A percentile compares a stretch with the other conserved stretches of the same genome.
Conservation (phyloP, 2,888 invertebrate genomes). For the Leuctra nigra region DNA sequence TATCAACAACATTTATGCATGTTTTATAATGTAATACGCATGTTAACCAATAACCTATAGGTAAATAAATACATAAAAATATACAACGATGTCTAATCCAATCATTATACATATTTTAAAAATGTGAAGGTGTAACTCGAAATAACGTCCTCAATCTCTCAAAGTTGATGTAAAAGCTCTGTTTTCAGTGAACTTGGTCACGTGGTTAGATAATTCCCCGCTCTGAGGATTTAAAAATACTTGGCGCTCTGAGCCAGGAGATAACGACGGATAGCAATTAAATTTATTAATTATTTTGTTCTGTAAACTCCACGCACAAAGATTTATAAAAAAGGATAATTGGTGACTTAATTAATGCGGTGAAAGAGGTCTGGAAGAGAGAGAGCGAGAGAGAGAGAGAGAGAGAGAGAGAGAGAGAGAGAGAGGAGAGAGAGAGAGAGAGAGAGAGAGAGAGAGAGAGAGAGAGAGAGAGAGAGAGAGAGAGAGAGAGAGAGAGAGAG, state of each 20-base stretch:
- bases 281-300: slow-evolving; percentile 19
- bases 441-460: neutral
- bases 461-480: neutral
- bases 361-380: neutral
- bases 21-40: too few relatives aligned
- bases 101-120: too few relatives aligned
- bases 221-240: too few relatives aligned
- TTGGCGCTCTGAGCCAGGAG: neutral
- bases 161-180: too few relatives aligned
- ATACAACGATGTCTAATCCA: too few relatives aligned
- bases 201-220: too few relatives aligned
- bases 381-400: neutral
- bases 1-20: too few relatives aligned
- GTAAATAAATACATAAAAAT: too few relatives aligned
- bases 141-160: too few relatives aligned
- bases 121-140: too few relatives aligned
- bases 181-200: too few relatives aligned
- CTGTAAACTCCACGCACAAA: slow-evolving; percentile 12
- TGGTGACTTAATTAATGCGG: slow-evolving; percentile 14
- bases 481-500: slow-evolving; percentile 18
- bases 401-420: slow-evolving; percentile 6
- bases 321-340: slow-evolving; percentile 18
- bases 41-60: too few relatives aligned
- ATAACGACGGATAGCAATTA: slow-evolving; percentile 14
- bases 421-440: slow-evolving; percentile 19